Conservation (phyloP, 2,113 vertebrate species). For the Daphoenositta chrysoptera region DNA sequence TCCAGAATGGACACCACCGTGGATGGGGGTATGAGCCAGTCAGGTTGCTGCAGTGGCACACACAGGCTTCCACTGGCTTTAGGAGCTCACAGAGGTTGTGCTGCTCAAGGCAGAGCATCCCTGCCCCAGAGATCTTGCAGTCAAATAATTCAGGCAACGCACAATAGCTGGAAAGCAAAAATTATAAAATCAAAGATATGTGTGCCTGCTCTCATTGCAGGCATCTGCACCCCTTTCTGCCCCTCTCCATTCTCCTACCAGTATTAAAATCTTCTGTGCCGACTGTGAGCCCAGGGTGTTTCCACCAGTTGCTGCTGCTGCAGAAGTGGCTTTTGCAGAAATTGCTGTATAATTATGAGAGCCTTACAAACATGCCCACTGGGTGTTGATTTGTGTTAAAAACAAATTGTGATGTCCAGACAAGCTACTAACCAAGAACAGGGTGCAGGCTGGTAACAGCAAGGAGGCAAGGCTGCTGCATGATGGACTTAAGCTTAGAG, state of each 20-base stretch:
- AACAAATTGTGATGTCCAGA: not conserved
- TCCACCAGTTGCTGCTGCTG: not conserved
- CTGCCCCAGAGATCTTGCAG: not conserved
- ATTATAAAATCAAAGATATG: not conserved
- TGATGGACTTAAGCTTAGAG: not conserved
- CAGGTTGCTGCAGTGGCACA: not conserved
- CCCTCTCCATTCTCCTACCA: not conserved
- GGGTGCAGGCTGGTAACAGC: not conserved
- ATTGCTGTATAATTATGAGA: not conserved
- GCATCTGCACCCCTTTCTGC: not conserved
- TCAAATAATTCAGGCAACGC: not conserved
- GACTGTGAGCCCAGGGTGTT: not conserved
- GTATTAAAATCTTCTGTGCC: not conserved
- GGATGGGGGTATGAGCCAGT: not conserved
- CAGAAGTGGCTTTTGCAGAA: not conserved
- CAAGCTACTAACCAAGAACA: not conserved
- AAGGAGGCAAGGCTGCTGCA: not conserved
- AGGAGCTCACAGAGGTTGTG: not conserved
- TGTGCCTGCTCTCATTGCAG: not conserved
- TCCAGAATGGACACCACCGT: not conserved
- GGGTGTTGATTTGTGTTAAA: not conserved
- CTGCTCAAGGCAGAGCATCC: not conserved
- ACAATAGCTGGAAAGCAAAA: not conserved
- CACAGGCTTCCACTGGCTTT: not conserved
- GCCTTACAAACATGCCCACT: not conserved